Conservation (phyloP, 92 coral and sea anemone species). For the Nematostella vectensis region DNA sequence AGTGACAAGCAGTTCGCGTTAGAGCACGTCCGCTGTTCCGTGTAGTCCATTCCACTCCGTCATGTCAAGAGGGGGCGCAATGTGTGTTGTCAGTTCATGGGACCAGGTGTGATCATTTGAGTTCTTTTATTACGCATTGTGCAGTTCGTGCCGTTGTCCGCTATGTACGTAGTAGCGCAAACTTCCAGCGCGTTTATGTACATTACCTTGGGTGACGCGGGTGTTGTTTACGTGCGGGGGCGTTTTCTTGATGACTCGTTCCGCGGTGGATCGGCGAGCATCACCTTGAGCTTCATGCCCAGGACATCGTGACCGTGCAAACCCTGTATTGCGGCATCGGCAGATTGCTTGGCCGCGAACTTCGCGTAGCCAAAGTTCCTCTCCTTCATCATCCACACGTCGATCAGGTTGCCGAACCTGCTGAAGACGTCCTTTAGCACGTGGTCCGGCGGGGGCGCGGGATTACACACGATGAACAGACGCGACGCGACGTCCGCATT, state of each 20-base stretch:
- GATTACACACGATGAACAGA: conserved; percentile 89
- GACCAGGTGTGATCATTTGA: background rate
- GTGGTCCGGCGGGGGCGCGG: conserved; percentile 93
- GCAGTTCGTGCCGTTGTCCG: no score
- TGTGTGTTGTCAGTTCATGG: background rate
- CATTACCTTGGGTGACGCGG: conserved; percentile 22
- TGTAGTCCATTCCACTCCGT: background rate
- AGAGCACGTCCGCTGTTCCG: background rate
- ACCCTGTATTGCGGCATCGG: conserved; percentile 94
- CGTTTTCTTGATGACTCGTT: conserved; percentile 92
- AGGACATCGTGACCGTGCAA: conserved; percentile 90
- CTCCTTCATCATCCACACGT: conserved; percentile 96
- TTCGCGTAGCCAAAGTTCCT: conserved; percentile 99
- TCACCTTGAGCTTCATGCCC: conserved; percentile 97
- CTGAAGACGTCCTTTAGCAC: conserved; percentile 97
- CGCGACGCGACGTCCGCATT: conserved; percentile 85
- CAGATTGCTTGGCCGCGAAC: conserved; percentile 89
- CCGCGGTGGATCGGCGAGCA: conserved; percentile 99
- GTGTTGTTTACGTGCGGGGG: conserved; percentile 60
- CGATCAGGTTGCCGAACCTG: conserved; percentile 93
- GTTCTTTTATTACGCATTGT: no score
- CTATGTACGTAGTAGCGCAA: no score
- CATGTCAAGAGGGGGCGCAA: background rate
- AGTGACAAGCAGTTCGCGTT: background rate
- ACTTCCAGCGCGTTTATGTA: conserved; percentile 27